A percentile compares a stretch with the other conserved stretches of the same genome.
Evolutionary conservation across 1,140 invertebrate genomes (phyloP).

Genomic region (Atta texana): DNA sequence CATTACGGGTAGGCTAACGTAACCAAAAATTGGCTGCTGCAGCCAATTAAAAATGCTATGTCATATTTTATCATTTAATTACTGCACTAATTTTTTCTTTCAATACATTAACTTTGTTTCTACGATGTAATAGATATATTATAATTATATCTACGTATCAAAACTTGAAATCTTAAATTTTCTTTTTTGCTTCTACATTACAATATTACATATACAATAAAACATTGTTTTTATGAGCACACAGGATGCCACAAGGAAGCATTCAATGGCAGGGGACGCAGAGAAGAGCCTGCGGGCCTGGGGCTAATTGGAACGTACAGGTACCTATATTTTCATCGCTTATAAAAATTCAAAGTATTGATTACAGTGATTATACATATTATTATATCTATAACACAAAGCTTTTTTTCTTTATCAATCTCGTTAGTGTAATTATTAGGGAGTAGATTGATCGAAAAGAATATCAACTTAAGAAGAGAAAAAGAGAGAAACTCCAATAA

Average conservation of each 20-base stretch:
- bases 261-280: constrained; percentile 85
- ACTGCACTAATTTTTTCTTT: too few species aligned
- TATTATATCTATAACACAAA: neutral
- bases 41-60: too few species aligned
- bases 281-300: constrained; percentile 84
- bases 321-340: constrained; percentile 70
- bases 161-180: neutral
- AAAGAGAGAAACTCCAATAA: neutral
- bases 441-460: constrained; percentile 20
- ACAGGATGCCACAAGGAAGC: constrained; percentile 84
- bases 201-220: neutral
- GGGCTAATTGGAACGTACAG: constrained; percentile 85
- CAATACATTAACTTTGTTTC: neutral
- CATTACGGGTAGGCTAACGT: too few species aligned
- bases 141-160: neutral
- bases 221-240: constrained; percentile 70
- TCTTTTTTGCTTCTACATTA: neutral
- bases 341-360: constrained; percentile 22
- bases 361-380: neutral
- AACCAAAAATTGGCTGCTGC: too few species aligned
- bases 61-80: too few species aligned
- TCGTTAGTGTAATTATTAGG: constrained; percentile 45
- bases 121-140: neutral
- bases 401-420: constrained; percentile 20
- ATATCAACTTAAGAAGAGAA: neutral